These are phyloP conservation scores for Mesorhabditis spiculigera DNA, from an alignment of 2,888 invertebrate genomes.

Conservation along the genomic window DNA sequence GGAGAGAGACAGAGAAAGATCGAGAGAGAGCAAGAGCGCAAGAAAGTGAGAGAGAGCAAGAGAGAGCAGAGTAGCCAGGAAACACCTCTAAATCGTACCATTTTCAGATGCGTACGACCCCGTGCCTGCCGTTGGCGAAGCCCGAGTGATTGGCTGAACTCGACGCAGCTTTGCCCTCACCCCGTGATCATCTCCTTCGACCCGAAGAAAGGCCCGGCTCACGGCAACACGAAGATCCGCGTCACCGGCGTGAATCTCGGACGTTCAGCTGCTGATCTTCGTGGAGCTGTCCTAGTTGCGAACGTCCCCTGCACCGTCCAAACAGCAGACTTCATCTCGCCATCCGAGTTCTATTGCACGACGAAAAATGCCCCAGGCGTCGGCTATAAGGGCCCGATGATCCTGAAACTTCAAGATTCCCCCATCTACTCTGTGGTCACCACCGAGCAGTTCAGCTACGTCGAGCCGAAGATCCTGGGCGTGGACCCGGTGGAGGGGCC, in stretches of 20 bases:
- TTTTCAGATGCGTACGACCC: slow-evolving; percentile 2
- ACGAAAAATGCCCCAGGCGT: slow-evolving; percentile 35
- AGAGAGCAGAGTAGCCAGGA: no score
- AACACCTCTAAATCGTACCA: neutral
- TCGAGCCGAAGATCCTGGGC: slow-evolving; percentile 75
- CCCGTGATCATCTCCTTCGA: slow-evolving; percentile 72
- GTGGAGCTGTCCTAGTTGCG: slow-evolving; percentile 78
- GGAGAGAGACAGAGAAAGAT: no score
- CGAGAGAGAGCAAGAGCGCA: no score
- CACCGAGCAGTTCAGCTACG: slow-evolving; percentile 58
- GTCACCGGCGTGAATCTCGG: slow-evolving; percentile 92
- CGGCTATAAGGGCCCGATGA: slow-evolving; percentile 19
- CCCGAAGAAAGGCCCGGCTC: slow-evolving; percentile 89
- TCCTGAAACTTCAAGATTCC: slow-evolving; percentile 26
- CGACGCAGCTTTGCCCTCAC: slow-evolving; percentile 88
- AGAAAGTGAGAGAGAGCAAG: no score
- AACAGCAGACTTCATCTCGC: slow-evolving; percentile 78
- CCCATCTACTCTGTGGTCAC: slow-evolving; percentile 58
- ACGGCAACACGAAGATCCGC: slow-evolving; percentile 91
- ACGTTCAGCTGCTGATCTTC: slow-evolving; percentile 24
- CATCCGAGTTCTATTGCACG: slow-evolving; percentile 80
- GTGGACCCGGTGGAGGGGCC: slow-evolving; percentile 8
- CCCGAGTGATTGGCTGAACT: slow-evolving; percentile 73
- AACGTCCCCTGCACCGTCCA: slow-evolving; percentile 77
- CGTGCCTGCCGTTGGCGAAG: slow-evolving; percentile 7